Percentiles rank a stretch among this genome's conserved stretches.
Conservation (phyloP, 2,797 vertebrate genomes). For the Sebastes baramenuke region DNA sequence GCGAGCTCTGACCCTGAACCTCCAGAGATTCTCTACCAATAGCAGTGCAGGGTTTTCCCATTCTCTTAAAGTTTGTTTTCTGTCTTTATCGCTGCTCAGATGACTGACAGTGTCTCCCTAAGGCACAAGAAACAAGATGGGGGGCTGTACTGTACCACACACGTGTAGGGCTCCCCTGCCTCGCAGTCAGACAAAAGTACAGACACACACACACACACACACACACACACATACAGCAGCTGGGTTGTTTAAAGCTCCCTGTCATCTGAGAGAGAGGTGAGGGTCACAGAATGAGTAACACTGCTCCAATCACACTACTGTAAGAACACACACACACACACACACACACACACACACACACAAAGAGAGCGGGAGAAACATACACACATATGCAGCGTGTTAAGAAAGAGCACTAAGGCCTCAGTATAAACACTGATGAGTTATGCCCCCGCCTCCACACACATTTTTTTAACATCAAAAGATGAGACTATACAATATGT, state of each 20-base stretch:
- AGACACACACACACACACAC: conserved; percentile 15
- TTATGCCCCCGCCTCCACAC: conserved; percentile 13
- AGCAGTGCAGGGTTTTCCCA: conserved; percentile 22
- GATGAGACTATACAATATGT: conserved; percentile 9
- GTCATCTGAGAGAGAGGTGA: conserved; percentile 83
- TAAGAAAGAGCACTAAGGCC: conserved; percentile 28
- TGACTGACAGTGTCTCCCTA: conserved; percentile 62
- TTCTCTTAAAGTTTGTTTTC: conserved; percentile 53
- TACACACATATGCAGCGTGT: conserved; percentile 34
- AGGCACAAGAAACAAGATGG: conserved; percentile 54
- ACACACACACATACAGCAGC: conserved; percentile 71
- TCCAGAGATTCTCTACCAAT: conserved; percentile 4
- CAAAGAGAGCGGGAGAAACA: background rate
- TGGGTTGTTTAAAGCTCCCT: conserved; percentile 85
- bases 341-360: conserved; percentile 29
- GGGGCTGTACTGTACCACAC: conserved; percentile 65
- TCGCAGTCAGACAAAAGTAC: conserved; percentile 24
- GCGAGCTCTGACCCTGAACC: conserved; percentile 31
- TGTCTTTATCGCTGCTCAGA: conserved; percentile 26
- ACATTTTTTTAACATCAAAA: background rate
- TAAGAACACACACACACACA: conserved; percentile 51
- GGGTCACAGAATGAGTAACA: conserved; percentile 86
- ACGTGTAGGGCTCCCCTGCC: conserved; percentile 34
- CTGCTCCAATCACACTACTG: conserved; percentile 80
- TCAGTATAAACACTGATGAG: conserved; percentile 56